These are phyloP conservation scores for Ophion ellenae DNA, from an alignment of 2,888 invertebrate genomes.

Conservation along the genomic window DNA sequence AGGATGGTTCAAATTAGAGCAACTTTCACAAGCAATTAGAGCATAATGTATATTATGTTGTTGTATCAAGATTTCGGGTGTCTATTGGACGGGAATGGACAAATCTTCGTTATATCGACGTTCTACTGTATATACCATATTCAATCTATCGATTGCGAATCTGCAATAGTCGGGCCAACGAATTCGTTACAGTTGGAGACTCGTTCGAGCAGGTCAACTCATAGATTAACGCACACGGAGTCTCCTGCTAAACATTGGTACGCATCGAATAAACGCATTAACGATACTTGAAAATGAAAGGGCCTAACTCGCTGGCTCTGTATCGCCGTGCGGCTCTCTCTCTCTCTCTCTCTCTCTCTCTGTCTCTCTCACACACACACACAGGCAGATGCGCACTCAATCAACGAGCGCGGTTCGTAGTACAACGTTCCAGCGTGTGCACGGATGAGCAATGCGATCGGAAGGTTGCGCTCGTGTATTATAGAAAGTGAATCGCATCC, in stretches of 20 bases:
- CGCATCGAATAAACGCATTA: neutral
- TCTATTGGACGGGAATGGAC: too few relatives aligned
- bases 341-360: neutral
- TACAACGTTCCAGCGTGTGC: slow-evolving; percentile 18
- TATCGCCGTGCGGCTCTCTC: neutral
- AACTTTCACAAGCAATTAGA: too few relatives aligned
- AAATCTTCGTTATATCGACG: too few relatives aligned
- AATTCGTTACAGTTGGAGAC: slow-evolving; percentile 54
- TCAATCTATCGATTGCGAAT: slow-evolving; percentile 46
- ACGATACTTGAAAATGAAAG: neutral
- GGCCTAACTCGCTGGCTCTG: neutral
- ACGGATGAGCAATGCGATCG: slow-evolving; percentile 50
- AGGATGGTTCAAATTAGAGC: too few relatives aligned
- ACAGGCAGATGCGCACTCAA: neutral
- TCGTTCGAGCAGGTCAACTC: neutral
- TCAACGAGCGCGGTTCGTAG: neutral
- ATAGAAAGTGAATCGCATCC: slow-evolving; percentile 74
- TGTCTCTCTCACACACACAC: too few relatives aligned
- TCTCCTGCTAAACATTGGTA: neutral
- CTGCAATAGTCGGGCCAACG: slow-evolving; percentile 37
- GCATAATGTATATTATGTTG: too few relatives aligned
- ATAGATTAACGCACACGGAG: neutral
- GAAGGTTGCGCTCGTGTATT: slow-evolving; percentile 61
- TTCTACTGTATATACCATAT: neutral
- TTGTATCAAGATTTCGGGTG: too few relatives aligned